A percentile compares a stretch with the other conserved stretches of the same genome.
These are phyloP conservation scores for Rhogogaster chlorosoma DNA, from an alignment of 2,888 invertebrate genomes.

Conservation along the genomic window DNA sequence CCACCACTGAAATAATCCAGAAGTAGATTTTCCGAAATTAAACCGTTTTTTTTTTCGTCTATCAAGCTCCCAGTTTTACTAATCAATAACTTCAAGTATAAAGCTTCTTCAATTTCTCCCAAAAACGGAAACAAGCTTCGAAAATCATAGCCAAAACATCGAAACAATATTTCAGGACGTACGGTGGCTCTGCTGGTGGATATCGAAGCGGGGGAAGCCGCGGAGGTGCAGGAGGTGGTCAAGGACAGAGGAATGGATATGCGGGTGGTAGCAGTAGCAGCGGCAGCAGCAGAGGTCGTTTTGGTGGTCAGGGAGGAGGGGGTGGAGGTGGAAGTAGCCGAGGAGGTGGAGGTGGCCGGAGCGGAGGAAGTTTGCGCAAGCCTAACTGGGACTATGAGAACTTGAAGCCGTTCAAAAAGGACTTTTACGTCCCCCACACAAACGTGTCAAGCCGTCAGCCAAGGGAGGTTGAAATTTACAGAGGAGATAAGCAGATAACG, in stretches of 20 bases:
- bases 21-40: background rate
- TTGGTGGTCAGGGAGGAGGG: constrained; percentile 56
- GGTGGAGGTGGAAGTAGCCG: constrained; percentile 55
- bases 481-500: constrained; percentile 86
- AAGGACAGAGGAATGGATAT: constrained; percentile 52
- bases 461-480: constrained; percentile 85
- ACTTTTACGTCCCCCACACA: constrained; percentile 89
- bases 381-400: constrained; percentile 81
- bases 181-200: constrained; percentile 68
- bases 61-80: background rate
- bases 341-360: constrained; percentile 58
- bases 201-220: constrained; percentile 63
- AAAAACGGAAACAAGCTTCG: background rate
- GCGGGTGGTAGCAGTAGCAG: constrained; percentile 64
- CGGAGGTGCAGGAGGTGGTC: constrained; percentile 60
- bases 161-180: constrained; percentile 66
- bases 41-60: background rate
- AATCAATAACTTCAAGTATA: background rate
- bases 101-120: background rate
- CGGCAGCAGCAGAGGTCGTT: constrained; percentile 72
- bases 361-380: constrained; percentile 79
- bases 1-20: background rate
- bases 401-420: constrained; percentile 88
- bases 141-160: background rate
- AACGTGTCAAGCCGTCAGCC: constrained; percentile 82